phyloP scores from a whole-genome alignment of 2,888 invertebrate genomes.

The Dorcus parallelipipedus region DNA sequence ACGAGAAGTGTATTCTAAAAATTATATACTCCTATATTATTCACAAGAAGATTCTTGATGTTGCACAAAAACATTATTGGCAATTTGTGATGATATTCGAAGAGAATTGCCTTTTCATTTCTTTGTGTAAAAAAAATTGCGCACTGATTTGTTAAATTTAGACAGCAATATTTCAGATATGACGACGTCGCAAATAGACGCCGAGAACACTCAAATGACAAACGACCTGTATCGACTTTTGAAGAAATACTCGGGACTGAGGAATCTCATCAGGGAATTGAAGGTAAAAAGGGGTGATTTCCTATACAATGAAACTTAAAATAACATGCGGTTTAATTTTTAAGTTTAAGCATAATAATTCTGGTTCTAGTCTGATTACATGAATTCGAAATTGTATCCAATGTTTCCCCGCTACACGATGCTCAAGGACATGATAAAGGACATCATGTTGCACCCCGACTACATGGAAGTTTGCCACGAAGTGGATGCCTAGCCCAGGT shows the following conservation, averaged over 20 bases:
- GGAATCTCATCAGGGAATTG: slow-evolving; percentile 82
- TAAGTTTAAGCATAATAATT: too few species aligned
- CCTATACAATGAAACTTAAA: too few species aligned
- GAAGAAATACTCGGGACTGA: slow-evolving; percentile 87
- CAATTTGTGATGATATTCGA: too few species aligned
- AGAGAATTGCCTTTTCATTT: too few species aligned
- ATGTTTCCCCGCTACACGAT: slow-evolving; percentile 93
- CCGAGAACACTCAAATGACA: slow-evolving; percentile 91
- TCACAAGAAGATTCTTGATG: too few species aligned
- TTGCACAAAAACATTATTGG: too few species aligned
- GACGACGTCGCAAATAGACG: slow-evolving; percentile 88
- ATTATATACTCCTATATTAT: too few species aligned
- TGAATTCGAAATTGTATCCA: slow-evolving; percentile 88
- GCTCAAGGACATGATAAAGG: slow-evolving; percentile 96
- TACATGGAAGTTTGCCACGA: slow-evolving; percentile 97
- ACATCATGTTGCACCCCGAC: slow-evolving; percentile 92
- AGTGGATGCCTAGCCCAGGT: slow-evolving; percentile 70
- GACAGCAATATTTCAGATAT: slow-evolving; percentile 64
- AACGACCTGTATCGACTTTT: slow-evolving; percentile 88
- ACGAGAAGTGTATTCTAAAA: too few species aligned
- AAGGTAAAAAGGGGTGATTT: slow-evolving; percentile 58
- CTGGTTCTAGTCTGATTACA: slow-evolving; percentile 73
- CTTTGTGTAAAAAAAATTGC: too few species aligned
- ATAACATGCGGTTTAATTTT: too few species aligned
- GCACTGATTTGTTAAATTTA: too few species aligned